phyloP scores from a whole-genome alignment of 2,797 vertebrate genomes.

The Tamandua tetradactyla region DNA sequence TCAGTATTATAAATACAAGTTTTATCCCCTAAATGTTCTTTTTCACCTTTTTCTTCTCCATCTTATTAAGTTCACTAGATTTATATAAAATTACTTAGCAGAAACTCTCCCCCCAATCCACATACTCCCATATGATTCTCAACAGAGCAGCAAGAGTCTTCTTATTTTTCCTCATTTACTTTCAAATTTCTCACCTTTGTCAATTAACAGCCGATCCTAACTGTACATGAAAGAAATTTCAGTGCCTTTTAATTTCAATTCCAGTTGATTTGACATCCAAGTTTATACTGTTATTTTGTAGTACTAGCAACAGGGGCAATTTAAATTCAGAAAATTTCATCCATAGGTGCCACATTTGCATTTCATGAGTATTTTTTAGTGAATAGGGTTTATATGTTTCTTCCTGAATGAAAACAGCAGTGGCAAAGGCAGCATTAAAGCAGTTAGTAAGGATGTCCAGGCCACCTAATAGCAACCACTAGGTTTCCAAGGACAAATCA shows the following conservation, averaged over 20 bases:
- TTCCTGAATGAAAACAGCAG: conserved; percentile 78
- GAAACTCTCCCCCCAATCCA: not conserved
- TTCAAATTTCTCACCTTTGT: conserved; percentile 56
- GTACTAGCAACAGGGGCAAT: conserved; percentile 72
- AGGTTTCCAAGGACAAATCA: conserved; percentile 88
- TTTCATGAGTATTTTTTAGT: conserved; percentile 77
- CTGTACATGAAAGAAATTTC: conserved; percentile 26
- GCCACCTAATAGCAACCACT: conserved; percentile 88
- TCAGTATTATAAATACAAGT: not conserved
- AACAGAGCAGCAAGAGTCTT: not conserved
- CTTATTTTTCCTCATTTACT: conserved; percentile 13
- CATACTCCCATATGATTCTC: not conserved
- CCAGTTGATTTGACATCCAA: conserved; percentile 75
- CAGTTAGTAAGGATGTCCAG: conserved; percentile 86
- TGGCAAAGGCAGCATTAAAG: conserved; percentile 85
- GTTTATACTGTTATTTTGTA: conserved; percentile 78
- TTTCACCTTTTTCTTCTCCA: not conserved
- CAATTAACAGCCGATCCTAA: conserved; percentile 62
- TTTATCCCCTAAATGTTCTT: not conserved
- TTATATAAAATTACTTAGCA: not conserved
- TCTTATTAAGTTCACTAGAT: not conserved
- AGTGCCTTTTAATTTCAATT: conserved; percentile 76
- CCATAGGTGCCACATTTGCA: conserved; percentile 83
- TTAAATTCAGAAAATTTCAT: conserved; percentile 78
- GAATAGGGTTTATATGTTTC: conserved; percentile 78